Evolutionary conservation across 2,888 invertebrate species (phyloP), one percentile per base, ranked within the genome.

Genomic region (Cantharis rustica): DNA sequence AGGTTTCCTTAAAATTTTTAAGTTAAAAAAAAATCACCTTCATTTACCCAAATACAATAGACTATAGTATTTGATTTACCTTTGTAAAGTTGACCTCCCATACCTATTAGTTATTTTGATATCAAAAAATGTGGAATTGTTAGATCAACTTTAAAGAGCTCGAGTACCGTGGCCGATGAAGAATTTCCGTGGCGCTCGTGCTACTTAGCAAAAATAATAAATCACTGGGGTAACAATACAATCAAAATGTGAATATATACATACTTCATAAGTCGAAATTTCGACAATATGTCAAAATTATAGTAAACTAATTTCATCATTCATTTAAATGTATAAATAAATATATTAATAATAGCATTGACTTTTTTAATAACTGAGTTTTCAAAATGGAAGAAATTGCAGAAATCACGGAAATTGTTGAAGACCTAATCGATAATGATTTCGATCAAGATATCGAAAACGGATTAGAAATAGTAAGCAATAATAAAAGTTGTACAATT

Each of bases 401-500:
- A 73, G 73, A 73, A 61, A 68, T 73, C 13, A 73, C 73, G 61
- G 73, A 73, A 73, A 9, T 68, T 27, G 16, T 16, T 2, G 61
- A 16, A 9, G 61, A 70, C 15, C 0, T 16, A 47, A 61, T n/a
- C 10, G 69, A 66, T 11, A n/a, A 73, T 1, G 10, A 31, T 3
- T 47, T 16, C 7, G 26, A 75, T 13, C 13, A 26, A 16, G 73
- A 73, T 9, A 75, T 75, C 10, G 71, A 75, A 61, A 20, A n/a
- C 1, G 75, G 75, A 16, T 71, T 75, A 64, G 75, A 75, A 68
- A 75, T 75, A 66, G 75, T 75, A 27, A 23, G 75, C 68, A 68
- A 72, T 16, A 64, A 27, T 13, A 61, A 9, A 23, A 11, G 11
- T 47, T 69, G 11, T 13, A 16, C 16, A 61, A 69, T 15, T 69